Conservation (phyloP, 2,113 vertebrate species). For the Zosterops lateralis region DNA sequence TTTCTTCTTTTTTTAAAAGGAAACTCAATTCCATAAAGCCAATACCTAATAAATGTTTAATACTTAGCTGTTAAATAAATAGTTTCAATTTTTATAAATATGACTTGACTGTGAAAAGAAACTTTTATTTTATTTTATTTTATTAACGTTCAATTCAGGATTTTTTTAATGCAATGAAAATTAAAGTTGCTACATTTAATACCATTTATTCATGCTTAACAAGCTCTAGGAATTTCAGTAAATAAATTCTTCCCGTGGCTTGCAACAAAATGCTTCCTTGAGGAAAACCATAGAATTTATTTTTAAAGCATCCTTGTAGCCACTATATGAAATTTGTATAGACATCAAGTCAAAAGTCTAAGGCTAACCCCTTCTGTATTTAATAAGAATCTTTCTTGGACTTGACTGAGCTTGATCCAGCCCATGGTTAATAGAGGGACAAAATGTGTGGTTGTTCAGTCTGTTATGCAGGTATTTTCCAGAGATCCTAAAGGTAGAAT, state of each 20-base stretch:
- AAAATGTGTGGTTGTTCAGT: background rate
- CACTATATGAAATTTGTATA: conserved; percentile 69
- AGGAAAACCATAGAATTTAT: conserved; percentile 73
- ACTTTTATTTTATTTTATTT: background rate
- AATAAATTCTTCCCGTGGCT: conserved; percentile 81
- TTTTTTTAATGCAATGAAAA: conserved; percentile 83
- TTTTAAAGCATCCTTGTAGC: conserved; percentile 73
- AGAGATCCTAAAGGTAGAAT: background rate
- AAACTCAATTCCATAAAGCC: background rate
- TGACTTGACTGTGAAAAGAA: background rate
- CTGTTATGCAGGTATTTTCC: background rate
- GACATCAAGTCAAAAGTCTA: background rate
- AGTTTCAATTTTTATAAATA: background rate
- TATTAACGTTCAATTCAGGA: conserved; percentile 56
- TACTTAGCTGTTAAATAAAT: background rate
- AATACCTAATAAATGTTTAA: background rate
- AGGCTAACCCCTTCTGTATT: background rate
- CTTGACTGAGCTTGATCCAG: background rate
- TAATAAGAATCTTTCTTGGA: background rate
- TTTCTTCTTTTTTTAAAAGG: background rate
- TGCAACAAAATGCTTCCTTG: conserved; percentile 74
- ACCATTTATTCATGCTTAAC: conserved; percentile 75
- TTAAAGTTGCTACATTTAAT: conserved; percentile 82
- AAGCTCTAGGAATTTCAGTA: conserved; percentile 73
- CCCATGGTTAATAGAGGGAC: background rate